phyloP scores from a whole-genome alignment of 2,888 invertebrate species.

The Acleris holmiana region DNA sequence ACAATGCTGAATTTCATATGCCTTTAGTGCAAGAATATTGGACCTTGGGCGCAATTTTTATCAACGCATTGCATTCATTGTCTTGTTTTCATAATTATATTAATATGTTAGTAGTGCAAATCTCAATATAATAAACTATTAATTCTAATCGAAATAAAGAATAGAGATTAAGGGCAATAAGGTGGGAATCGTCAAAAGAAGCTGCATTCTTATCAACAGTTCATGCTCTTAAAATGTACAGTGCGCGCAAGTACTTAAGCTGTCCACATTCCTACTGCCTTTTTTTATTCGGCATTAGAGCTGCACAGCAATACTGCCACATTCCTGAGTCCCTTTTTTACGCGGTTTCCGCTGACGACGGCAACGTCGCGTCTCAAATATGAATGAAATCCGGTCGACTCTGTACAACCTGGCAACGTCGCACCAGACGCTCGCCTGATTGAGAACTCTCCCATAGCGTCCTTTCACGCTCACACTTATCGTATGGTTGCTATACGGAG shows the following conservation, averaged over 20 bases:
- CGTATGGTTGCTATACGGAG: constrained; percentile 32
- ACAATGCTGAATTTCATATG: constrained; percentile 82
- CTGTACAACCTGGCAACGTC: constrained; percentile 78
- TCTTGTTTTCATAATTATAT: not conserved
- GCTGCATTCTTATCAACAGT: not conserved
- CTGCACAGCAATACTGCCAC: constrained; percentile 81
- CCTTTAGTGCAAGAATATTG: constrained; percentile 60
- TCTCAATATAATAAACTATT: not conserved
- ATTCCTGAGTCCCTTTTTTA: constrained; percentile 83
- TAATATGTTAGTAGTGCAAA: not conserved
- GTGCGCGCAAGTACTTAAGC: constrained; percentile 41
- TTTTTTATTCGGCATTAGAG: constrained; percentile 78
- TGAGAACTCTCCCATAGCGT: constrained; percentile 79
- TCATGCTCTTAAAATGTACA: constrained; percentile 22
- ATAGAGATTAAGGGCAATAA: not conserved
- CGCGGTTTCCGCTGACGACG: constrained; percentile 83
- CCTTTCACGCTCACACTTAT: constrained; percentile 52
- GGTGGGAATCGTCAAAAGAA: too few species aligned
- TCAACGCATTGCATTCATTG: constrained; percentile 9
- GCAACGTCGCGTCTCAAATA: constrained; percentile 83
- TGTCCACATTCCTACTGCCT: constrained; percentile 75
- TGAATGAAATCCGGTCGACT: constrained; percentile 83
- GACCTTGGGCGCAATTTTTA: constrained; percentile 54
- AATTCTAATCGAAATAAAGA: not conserved
- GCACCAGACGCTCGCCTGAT: constrained; percentile 80